Percentiles rank a stretch among this genome's conserved stretches.
Conservation (phyloP, 2,113 vertebrate genomes). For the Cryptotis parvus region DNA sequence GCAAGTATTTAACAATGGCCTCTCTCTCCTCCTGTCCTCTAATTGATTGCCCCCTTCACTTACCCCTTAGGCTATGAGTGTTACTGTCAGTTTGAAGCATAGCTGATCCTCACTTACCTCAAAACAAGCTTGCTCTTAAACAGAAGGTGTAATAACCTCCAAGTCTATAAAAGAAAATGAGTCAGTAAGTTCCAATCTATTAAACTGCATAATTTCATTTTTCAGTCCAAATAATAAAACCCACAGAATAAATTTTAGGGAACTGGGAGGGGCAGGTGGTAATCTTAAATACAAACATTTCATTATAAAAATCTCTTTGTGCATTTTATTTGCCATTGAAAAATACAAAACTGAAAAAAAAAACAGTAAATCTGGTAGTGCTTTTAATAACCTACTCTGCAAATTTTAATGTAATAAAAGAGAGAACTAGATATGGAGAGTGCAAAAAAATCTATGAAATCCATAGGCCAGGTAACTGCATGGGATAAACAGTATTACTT, state of each 20-base stretch:
- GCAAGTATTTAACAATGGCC: not conserved
- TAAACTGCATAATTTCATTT: not conserved
- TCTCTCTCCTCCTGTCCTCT: not conserved
- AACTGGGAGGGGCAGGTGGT: not conserved
- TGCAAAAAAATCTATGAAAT: not conserved
- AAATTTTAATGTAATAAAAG: not conserved
- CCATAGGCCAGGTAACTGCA: not conserved
- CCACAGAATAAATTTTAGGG: not conserved
- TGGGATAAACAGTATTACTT: not conserved
- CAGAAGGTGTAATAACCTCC: not conserved
- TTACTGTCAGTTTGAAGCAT: not conserved
- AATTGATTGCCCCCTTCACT: not conserved
- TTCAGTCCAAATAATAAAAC: slow-evolving; percentile 25
- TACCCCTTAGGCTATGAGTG: too few species aligned
- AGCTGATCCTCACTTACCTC: not conserved
- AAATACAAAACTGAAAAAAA: slow-evolving; percentile 27
- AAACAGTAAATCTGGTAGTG: not conserved
- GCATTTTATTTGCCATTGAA: not conserved
- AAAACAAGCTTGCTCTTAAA: not conserved
- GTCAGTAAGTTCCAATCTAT: not conserved
- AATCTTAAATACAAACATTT: not conserved
- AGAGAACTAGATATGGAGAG: not conserved
- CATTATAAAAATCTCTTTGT: not conserved
- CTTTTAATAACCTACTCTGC: slow-evolving; percentile 1
- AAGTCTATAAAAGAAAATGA: not conserved